Evolutionary conservation across 2,888 invertebrate genomes (phyloP), one percentile per base, ranked within the genome.

Genomic region (Caenorhabditis sp.): DNA sequence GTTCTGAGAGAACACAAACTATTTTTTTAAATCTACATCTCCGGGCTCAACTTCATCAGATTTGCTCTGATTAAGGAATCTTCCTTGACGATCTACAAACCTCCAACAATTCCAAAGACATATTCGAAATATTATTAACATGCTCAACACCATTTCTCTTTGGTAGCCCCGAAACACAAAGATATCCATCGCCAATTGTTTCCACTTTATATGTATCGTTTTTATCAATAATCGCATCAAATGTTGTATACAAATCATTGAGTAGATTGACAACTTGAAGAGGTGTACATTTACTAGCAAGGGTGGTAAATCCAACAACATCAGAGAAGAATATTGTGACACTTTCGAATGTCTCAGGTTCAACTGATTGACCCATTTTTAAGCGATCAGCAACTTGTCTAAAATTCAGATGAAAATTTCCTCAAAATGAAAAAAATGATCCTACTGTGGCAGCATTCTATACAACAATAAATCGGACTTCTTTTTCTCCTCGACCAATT

Each of bases 171-270:
- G 79, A 79, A 12, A 79, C 81, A 17, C 67, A 67, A 5, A 81
- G 53, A 43, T 81, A 81, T 1, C 72, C 81, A 52, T 81, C 81
- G 17, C 81, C 79, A 38, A 81, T 81, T 1, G 81, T 81, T 72
- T 81, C 81, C 0, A 81, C 84, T 75, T 87, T 87, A 76, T 87
- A 87, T 36, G 80, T 83, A 63, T 87, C 86, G 66, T 84, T 80
- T 49, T 78, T 78, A 10, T 80, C 85, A 57, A 87, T 87, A 57
- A 85, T 83, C 10, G 76, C 81, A 70, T 87, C 87, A 63, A 87
- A 81, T 3, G 80, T 73, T 1, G 85, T 82, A 78, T 86, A 86
- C 27, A 86, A 76, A 59, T 85, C 83, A 70, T 86, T 86, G 67
- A 86, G 77, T 59, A 86, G 73, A 61, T 83, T 85, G 50, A 86